Percentiles rank a stretch among this genome's conserved stretches.
Conservation (phyloP, 2,113 vertebrate species). For the Peucedramus taeniatus region DNA sequence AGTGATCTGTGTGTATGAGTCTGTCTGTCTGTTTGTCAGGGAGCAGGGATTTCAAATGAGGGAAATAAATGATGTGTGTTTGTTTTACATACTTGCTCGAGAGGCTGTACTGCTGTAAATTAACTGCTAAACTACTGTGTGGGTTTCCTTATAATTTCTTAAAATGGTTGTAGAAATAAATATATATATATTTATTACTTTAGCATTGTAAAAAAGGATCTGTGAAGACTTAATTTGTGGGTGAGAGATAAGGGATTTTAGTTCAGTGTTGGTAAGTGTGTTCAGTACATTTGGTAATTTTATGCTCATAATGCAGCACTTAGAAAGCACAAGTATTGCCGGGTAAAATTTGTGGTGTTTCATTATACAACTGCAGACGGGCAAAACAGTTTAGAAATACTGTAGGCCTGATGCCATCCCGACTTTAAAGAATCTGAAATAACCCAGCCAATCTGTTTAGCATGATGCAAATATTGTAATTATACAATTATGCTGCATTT, state of each 20-base stretch:
- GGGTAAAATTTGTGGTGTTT: conserved; percentile 61
- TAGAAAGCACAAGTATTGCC: conserved; percentile 57
- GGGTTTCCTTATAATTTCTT: conserved; percentile 55
- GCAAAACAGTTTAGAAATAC: conserved; percentile 49
- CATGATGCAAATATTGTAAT: conserved; percentile 58
- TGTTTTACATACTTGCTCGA: conserved; percentile 55
- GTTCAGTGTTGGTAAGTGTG: conserved; percentile 45
- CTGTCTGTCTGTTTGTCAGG: conserved; percentile 47
- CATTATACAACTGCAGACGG: conserved; percentile 49
- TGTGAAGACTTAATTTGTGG: conserved; percentile 61
- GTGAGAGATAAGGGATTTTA: conserved; percentile 37
- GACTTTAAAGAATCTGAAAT: conserved; percentile 64
- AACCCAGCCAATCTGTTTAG: conserved; percentile 62
- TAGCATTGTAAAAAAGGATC: conserved; percentile 36
- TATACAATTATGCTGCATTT: conserved; percentile 64
- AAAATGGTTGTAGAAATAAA: conserved; percentile 48
- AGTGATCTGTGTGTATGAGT: conserved; percentile 41
- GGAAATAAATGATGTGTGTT: conserved; percentile 60
- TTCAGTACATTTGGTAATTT: conserved; percentile 45
- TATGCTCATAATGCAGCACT: conserved; percentile 59
- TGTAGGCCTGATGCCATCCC: conserved; percentile 48
- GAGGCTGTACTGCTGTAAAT: conserved; percentile 50
- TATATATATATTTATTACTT: conserved; percentile 50
- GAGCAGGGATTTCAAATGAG: conserved; percentile 56
- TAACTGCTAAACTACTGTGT: conserved; percentile 55